Percentiles rank a stretch among this genome's conserved stretches.
These are phyloP conservation scores for Premnoplex brunnescens DNA, from an alignment of 2,797 vertebrate genomes.

Conservation along the genomic window DNA sequence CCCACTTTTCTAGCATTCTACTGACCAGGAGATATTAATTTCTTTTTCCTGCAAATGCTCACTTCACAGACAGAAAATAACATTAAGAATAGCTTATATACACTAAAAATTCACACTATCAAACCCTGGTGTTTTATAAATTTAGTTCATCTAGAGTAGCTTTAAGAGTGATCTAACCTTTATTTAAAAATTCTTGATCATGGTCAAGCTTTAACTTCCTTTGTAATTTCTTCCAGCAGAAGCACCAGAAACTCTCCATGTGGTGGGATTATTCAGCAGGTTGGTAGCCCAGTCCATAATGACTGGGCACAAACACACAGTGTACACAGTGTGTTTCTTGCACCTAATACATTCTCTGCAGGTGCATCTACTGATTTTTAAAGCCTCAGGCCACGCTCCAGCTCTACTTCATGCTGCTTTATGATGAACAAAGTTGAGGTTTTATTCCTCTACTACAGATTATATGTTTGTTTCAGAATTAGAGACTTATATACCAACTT, in stretches of 20 bases:
- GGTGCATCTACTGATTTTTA: neutral
- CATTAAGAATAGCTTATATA: neutral
- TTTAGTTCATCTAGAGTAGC: neutral
- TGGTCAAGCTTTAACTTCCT: neutral
- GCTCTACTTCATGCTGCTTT: neutral
- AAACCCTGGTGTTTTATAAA: neutral
- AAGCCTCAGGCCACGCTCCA: neutral
- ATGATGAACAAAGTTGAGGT: neutral
- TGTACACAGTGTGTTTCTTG: fast-evolving
- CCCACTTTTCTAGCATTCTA: neutral
- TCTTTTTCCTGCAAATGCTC: neutral
- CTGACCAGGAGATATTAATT: neutral
- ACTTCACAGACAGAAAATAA: neutral
- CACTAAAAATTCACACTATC: neutral
- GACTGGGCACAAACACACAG: neutral
- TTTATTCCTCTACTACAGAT: neutral
- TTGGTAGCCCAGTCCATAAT: neutral
- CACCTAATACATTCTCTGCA: neutral
- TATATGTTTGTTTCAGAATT: neutral
- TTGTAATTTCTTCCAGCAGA: neutral
- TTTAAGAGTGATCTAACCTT: neutral
- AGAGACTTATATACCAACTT: neutral
- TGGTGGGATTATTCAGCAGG: neutral
- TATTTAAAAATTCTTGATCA: neutral
- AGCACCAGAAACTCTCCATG: neutral